Base-by-base conservation (phyloP, 2,113 vertebrate genomes). In the Pelodiscus sinensis region DNA sequence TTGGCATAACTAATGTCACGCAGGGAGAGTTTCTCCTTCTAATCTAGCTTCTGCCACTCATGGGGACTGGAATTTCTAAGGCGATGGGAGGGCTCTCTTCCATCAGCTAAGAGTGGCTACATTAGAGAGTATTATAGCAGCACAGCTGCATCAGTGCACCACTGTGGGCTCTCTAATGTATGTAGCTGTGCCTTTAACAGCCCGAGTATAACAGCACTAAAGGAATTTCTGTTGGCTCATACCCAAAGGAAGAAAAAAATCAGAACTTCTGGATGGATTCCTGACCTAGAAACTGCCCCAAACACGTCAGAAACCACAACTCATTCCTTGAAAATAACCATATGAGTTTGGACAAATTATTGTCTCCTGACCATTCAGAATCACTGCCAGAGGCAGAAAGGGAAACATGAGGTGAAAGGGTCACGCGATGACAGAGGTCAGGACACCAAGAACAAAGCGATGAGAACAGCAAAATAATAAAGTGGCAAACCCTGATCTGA, bases 391-490 rank as follows among this genome's bases (percentile, higher is more conserved):
- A 65, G 85, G 94, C 75, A 94, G 85, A 93, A 77, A 89, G 88
- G 85, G 87, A 94, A 92, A 92, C 81, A 44, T 44, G 44, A 21
- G n/a, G 93, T 95, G 80, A 24, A 85, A 91, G 92, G 94, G 88
- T 93, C 44, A 38, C 19, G 35, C 38, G 56, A 82, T 82, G 87
- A 88, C 0, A 79, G 38, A 84, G 65, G 29, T 92, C 25, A 1
- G 7, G 15, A 58, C 6, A 62, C 77, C 58, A 79, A 91, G 71
- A 87, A 62, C 13, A 82, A 65, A 51, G 54, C 35, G 31, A 29
- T 9, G 8, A 6, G 1, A 73, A 2, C 6, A 54, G 55, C 3
- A 50, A 86, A 5, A 38, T 1, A 9, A 60, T 3, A 50, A 38
- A 2, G 6, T 56, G 24, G 3, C 18, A 19, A 18, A 18, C 16